Conservation (phyloP, 2,797 vertebrate species). For the Manis javanica region DNA sequence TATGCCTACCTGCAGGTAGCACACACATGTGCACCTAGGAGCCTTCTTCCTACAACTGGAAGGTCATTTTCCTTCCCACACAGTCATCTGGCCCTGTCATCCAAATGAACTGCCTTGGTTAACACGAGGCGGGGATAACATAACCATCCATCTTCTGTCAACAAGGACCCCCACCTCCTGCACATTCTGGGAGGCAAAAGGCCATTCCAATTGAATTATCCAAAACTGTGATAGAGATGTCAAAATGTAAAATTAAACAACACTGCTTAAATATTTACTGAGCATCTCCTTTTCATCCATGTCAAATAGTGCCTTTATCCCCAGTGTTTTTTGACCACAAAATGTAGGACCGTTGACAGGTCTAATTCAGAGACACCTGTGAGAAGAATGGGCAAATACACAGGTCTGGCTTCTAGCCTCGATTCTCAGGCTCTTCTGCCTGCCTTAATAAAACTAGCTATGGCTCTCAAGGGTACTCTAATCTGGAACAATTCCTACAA, state of each 20-base stretch:
- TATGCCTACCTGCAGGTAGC: background rate
- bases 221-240: background rate
- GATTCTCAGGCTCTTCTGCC: constrained; percentile 6
- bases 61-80: constrained; percentile 9
- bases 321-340: background rate
- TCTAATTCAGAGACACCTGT: background rate
- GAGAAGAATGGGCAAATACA: background rate
- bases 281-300: constrained; percentile 2
- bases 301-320: background rate
- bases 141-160: background rate
- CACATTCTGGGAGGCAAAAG: background rate
- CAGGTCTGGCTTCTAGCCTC: constrained; percentile 42
- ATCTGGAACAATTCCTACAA: constrained; percentile 69
- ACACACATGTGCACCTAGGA: constrained; percentile 4
- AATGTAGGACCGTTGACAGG: background rate
- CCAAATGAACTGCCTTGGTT: background rate
- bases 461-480: constrained; percentile 58
- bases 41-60: background rate
- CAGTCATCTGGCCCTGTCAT: background rate
- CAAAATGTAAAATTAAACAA: constrained; percentile 13
- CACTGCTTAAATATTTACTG: background rate
- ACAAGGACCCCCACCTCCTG: background rate
- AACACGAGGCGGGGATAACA: background rate
- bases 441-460: constrained; percentile 49
- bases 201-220: background rate